phyloP scores from a whole-genome alignment of 1,140 invertebrate species.

The Saccostrea glomerata region DNA sequence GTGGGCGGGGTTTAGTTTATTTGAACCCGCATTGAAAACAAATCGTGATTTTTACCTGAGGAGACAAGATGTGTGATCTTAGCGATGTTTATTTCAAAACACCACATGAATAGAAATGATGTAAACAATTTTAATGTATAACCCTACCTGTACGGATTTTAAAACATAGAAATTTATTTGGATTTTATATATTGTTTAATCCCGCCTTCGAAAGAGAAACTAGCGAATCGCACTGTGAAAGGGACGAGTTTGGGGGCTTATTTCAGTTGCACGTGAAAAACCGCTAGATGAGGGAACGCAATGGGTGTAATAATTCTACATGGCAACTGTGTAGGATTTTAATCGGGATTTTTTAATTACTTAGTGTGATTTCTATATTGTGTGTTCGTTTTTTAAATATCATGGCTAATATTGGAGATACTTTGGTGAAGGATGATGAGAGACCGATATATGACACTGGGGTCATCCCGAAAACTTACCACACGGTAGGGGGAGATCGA shows the following conservation, averaged over 20 bases:
- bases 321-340: slow-evolving; percentile 3
- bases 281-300: neutral
- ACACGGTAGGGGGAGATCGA: neutral
- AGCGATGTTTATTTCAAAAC: slow-evolving; percentile 23
- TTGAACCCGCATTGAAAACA: slow-evolving; percentile 34
- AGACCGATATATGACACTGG: neutral
- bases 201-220: slow-evolving; percentile 20
- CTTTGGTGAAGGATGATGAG: neutral
- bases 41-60: slow-evolving; percentile 28
- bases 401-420: neutral
- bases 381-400: neutral
- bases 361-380: neutral
- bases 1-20: slow-evolving; percentile 18
- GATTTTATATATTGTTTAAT: neutral
- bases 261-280: neutral
- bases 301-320: neutral
- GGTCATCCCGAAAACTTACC: slow-evolving; percentile 37
- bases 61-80: slow-evolving; percentile 23
- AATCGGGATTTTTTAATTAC: neutral
- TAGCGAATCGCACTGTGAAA: neutral
- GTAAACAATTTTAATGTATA: neutral
- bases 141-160: neutral
- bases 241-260: neutral
- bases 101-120: slow-evolving; percentile 8
- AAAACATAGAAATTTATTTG: neutral